Percentiles rank a stretch among this genome's conserved stretches.
Evolutionary conservation across 2,797 vertebrate genomes (phyloP).

Genomic region (Philypnodon macrostomus): DNA sequence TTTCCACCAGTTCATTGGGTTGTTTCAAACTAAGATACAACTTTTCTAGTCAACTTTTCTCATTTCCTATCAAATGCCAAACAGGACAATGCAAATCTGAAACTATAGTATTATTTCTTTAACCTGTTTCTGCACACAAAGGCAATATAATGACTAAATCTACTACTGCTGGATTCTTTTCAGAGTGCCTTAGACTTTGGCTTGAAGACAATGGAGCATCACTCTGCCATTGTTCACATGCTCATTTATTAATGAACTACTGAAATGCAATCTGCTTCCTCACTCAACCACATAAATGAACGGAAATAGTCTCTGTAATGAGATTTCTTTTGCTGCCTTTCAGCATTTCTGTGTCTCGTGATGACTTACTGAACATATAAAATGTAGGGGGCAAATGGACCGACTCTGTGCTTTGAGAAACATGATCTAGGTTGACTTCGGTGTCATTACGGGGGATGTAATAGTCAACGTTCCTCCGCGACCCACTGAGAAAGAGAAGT

Average conservation of each 20-base stretch:
- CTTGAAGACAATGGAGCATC: conserved; percentile 64
- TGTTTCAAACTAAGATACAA: background rate
- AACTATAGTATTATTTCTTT: conserved; percentile 9
- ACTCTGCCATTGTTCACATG: conserved; percentile 62
- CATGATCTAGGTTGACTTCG: conserved; percentile 25
- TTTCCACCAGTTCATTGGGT: conserved; percentile 41
- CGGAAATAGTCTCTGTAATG: conserved; percentile 71
- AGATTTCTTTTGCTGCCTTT: conserved; percentile 54
- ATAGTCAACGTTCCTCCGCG: conserved; percentile 17
- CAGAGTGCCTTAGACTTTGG: conserved; percentile 40
- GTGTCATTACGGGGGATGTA: conserved; percentile 24
- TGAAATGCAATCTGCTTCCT: conserved; percentile 73
- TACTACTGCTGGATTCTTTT: conserved; percentile 36
- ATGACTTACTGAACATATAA: conserved; percentile 41
- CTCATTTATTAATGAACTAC: conserved; percentile 75
- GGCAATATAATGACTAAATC: conserved; percentile 36
- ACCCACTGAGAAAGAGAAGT: too few relatives aligned
- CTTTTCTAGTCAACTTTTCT: background rate
- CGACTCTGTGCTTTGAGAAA: conserved; percentile 22
- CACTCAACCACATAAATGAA: conserved; percentile 68
- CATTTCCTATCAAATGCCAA: background rate
- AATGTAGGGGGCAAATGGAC: conserved; percentile 10
- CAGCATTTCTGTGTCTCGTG: conserved; percentile 53
- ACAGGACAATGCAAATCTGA: conserved; percentile 7
- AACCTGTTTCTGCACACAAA: conserved; percentile 20